These are phyloP conservation scores for Todus mexicanus DNA, from an alignment of 2,797 vertebrate genomes.

Conservation along the genomic window DNA sequence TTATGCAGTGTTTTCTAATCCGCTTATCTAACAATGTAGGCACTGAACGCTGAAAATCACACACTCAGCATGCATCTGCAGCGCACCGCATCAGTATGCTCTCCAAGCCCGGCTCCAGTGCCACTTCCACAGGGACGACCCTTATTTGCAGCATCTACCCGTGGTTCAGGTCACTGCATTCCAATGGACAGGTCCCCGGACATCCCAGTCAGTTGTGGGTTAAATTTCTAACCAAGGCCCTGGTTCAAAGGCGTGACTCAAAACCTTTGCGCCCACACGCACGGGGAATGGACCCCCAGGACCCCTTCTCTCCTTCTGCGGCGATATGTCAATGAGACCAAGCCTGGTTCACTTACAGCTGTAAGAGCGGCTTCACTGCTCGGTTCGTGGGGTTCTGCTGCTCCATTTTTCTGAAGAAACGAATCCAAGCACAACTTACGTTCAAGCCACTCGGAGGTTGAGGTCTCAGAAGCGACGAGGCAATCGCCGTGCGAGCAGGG, in stretches of 20 bases:
- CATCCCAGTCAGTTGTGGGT: not conserved
- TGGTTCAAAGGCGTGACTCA: not conserved
- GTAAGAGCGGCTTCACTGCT: fast-evolving
- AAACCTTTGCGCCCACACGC: not conserved
- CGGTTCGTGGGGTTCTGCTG: not conserved
- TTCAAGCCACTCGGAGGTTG: fast-evolving
- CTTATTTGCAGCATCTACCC: not conserved
- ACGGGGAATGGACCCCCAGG: not conserved
- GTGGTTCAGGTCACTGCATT: not conserved
- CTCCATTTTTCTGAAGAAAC: not conserved
- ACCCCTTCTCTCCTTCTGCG: not conserved
- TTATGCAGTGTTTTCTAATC: slow-evolving; percentile 60
- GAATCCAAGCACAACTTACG: not conserved
- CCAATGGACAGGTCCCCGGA: not conserved
- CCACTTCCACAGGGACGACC: not conserved
- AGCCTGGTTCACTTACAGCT: not conserved
- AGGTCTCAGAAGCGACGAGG: not conserved
- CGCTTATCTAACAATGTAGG: slow-evolving; percentile 62
- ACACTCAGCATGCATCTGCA: slow-evolving; percentile 36
- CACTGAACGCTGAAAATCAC: slow-evolving; percentile 50
- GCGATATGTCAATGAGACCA: not conserved
- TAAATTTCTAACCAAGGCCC: not conserved
- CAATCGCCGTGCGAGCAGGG: not conserved
- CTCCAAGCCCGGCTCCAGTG: not conserved
- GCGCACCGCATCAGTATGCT: slow-evolving; percentile 10